phyloP scores from a whole-genome alignment of 92 coral and sea anemone genomes.

The Galaxea fascicularis region DNA sequence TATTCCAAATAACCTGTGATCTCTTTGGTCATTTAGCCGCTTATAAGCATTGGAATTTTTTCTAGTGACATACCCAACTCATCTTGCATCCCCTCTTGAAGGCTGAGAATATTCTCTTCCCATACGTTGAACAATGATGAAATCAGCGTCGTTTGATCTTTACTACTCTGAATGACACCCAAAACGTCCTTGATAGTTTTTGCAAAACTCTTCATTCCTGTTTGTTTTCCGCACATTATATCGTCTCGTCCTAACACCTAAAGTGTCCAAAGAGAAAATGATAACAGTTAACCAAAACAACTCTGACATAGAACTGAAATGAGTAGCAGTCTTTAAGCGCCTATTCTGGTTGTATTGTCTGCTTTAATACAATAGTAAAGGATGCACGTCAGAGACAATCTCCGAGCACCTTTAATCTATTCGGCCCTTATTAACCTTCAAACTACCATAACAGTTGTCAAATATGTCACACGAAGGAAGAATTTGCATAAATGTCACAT shows the following conservation, averaged over 20 bases:
- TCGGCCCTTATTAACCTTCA: too few species aligned
- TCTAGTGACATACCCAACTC: slow-evolving; percentile 64
- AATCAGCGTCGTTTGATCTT: slow-evolving; percentile 76
- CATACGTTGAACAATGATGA: slow-evolving; percentile 92
- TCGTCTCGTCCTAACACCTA: slow-evolving; percentile 88
- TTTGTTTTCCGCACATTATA: slow-evolving; percentile 68
- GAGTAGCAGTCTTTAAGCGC: too few species aligned
- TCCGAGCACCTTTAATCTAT: too few species aligned
- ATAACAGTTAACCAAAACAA: neutral
- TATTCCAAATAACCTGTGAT: too few species aligned
- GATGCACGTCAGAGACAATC: too few species aligned
- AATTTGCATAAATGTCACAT: too few species aligned
- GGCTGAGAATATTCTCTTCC: slow-evolving; percentile 95
- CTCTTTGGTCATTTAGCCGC: too few species aligned
- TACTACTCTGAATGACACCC: slow-evolving; percentile 79
- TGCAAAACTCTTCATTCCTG: slow-evolving; percentile 78
- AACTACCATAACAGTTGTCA: too few species aligned
- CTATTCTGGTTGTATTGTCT: too few species aligned
- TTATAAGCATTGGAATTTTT: neutral
- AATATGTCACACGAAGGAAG: too few species aligned
- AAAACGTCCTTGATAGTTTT: slow-evolving; percentile 75
- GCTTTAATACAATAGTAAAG: too few species aligned
- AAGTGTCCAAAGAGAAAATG: neutral
- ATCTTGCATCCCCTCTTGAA: slow-evolving; percentile 86
- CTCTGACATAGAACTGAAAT: too few species aligned